phyloP scores from a whole-genome alignment of 2,797 vertebrate genomes.

The Fringilla coelebs region DNA sequence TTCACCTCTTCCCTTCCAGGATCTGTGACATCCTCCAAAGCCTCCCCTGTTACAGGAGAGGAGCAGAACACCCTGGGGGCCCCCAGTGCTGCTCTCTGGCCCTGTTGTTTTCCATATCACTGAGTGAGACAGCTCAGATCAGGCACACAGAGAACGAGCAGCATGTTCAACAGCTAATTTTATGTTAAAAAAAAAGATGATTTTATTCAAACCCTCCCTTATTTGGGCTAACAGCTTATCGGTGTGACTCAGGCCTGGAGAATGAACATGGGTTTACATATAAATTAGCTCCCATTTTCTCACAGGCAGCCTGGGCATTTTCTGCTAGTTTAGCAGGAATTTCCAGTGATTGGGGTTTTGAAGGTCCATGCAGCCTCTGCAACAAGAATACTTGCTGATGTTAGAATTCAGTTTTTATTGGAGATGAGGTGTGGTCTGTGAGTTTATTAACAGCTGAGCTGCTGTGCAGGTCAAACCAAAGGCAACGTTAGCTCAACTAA shows the following conservation, averaged over 20 bases:
- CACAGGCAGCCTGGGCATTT: background rate
- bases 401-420: background rate
- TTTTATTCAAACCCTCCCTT: background rate
- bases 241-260: conserved; percentile 16
- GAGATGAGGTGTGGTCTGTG: background rate
- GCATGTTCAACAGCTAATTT: conserved; percentile 17
- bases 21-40: background rate
- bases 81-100: background rate
- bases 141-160: background rate
- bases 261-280: background rate
- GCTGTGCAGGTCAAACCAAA: background rate
- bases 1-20: background rate
- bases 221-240: conserved; percentile 29
- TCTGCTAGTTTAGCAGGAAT: background rate
- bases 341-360: background rate
- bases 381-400: background rate
- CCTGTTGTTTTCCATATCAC: background rate
- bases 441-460: background rate
- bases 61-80: background rate
- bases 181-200: background rate
- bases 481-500: background rate
- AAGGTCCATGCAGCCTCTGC: background rate
- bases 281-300: background rate
- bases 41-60: background rate
- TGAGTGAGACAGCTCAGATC: background rate